These are phyloP conservation scores for Antechinus flavipes DNA, from an alignment of 2,113 vertebrate genomes.

Conservation along the genomic window DNA sequence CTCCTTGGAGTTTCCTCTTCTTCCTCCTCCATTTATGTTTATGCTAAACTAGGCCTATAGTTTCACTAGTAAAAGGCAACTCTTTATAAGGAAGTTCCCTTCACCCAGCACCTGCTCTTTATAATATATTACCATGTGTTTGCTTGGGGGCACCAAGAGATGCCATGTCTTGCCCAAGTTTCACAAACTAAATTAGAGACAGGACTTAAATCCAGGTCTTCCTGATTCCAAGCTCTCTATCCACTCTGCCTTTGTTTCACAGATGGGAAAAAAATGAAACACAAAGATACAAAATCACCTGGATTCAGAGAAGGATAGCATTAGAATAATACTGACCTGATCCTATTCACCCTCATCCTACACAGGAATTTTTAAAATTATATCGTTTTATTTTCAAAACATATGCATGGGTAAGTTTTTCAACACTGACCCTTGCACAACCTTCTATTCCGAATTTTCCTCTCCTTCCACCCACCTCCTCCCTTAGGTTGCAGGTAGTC, in stretches of 20 bases:
- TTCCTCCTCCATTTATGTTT: background rate
- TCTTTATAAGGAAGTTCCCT: background rate
- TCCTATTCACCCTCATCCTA: background rate
- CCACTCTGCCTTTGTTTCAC: background rate
- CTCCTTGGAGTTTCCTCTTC: too few relatives aligned
- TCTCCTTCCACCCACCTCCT: too few relatives aligned
- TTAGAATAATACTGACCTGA: background rate
- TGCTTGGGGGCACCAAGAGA: background rate
- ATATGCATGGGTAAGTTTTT: too few relatives aligned
- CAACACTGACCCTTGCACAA: too few relatives aligned
- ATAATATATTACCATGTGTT: background rate
- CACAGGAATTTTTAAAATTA: background rate
- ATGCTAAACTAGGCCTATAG: background rate
- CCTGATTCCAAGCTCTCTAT: background rate
- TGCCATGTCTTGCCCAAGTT: background rate
- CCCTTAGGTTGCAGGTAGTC: too few relatives aligned
- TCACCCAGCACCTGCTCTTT: background rate
- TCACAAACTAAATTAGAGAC: background rate
- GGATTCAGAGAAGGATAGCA: background rate
- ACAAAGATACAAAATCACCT: background rate
- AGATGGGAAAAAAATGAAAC: background rate
- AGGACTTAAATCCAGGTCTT: background rate
- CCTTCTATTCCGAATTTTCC: too few relatives aligned
- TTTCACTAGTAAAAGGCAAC: background rate
- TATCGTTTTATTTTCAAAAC: too few relatives aligned